Evolutionary conservation across 2,888 invertebrate genomes (phyloP).

Genomic region (Dynastes grantii): DNA sequence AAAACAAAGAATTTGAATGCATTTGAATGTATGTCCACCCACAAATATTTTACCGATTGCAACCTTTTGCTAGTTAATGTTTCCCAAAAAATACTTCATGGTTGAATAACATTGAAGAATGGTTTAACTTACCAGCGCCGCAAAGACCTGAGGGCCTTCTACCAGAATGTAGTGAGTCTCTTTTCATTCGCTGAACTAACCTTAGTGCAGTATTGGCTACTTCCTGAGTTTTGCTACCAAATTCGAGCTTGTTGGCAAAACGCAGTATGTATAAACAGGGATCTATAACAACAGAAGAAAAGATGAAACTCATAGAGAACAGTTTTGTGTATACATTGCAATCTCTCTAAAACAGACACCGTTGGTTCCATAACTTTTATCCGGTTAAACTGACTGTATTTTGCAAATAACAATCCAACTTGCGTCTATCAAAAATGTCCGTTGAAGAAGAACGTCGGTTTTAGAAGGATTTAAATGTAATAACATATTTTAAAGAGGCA

Average conservation of each 20-base stretch:
- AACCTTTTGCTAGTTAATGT: not conserved
- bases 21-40: not conserved
- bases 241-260: constrained; percentile 93
- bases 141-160: constrained; percentile 97
- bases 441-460: too few relatives aligned
- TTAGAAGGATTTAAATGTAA: too few relatives aligned
- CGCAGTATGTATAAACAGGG: constrained; percentile 96
- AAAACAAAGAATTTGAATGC: not conserved
- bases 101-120: not conserved
- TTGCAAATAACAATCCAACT: too few relatives aligned
- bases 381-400: too few relatives aligned
- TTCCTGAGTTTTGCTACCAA: constrained; percentile 93
- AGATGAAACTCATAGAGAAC: not conserved
- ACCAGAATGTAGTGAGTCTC: constrained; percentile 97
- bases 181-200: constrained; percentile 97
- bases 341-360: too few relatives aligned
- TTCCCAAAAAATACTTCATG: not conserved
- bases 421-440: too few relatives aligned
- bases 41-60: not conserved
- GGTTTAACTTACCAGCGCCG: constrained; percentile 85
- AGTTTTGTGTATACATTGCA: too few relatives aligned
- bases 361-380: too few relatives aligned
- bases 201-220: constrained; percentile 96
- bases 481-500: too few relatives aligned
- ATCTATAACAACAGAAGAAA: constrained; percentile 76